A percentile compares a stretch with the other conserved stretches of the same genome.
phyloP scores from a whole-genome alignment of 2,888 invertebrate genomes.

The Lasioglossum oenotherae region DNA sequence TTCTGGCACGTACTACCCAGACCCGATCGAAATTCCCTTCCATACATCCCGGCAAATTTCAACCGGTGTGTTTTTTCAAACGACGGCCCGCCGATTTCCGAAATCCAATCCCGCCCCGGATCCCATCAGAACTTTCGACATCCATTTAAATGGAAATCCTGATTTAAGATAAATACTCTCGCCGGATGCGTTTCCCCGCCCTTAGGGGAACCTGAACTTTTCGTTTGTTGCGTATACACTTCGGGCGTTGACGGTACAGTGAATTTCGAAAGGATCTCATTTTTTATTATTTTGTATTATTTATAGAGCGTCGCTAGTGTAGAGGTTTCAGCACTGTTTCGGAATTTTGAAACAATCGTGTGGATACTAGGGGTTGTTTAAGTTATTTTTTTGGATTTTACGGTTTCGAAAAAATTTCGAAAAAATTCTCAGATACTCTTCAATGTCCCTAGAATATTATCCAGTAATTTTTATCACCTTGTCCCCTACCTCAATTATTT shows the following conservation, averaged over 20 bases:
- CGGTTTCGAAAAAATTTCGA: too few relatives aligned
- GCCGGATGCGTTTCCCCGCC: not conserved
- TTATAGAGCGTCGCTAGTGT: too few relatives aligned
- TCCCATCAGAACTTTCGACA: not conserved
- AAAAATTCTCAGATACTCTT: too few relatives aligned
- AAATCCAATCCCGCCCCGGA: constrained; percentile 13
- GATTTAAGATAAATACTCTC: constrained; percentile 1
- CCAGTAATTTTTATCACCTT: too few relatives aligned
- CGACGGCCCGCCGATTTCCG: not conserved
- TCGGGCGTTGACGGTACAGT: not conserved
- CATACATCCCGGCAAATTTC: constrained; percentile 22
- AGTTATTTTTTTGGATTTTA: too few relatives aligned
- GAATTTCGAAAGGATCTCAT: not conserved
- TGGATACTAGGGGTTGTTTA: too few relatives aligned
- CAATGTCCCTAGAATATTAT: not conserved
- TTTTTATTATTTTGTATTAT: too few relatives aligned
- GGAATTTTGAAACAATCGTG: too few relatives aligned
- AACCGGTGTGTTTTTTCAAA: constrained; percentile 7
- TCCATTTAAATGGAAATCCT: constrained; percentile 10
- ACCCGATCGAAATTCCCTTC: constrained; percentile 25
- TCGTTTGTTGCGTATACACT: not conserved
- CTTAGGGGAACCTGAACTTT: not conserved
- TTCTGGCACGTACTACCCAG: constrained; percentile 18
- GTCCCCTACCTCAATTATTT: too few relatives aligned
- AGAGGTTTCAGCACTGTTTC: not conserved